A percentile compares a stretch with the other conserved stretches of the same genome.
Conservation (phyloP, 2,888 invertebrate species). For the Brachyptera risi region DNA sequence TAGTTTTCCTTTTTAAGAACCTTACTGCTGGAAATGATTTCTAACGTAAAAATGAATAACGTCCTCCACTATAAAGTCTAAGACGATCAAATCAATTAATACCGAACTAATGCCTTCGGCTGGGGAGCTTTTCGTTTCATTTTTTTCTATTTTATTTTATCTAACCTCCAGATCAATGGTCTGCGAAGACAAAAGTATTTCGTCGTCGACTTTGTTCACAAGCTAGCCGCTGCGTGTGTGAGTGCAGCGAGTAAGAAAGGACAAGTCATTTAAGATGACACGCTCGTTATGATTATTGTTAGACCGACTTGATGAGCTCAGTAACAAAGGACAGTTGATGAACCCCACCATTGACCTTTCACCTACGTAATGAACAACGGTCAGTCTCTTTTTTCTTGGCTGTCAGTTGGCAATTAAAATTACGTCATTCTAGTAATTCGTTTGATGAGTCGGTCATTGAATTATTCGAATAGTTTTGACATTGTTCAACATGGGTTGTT, state of each 20-base stretch:
- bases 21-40: constrained; percentile 12
- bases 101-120: not conserved
- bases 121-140: no score
- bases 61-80: not conserved
- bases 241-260: not conserved
- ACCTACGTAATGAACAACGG: constrained; percentile 16
- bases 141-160: no score
- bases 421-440: constrained; percentile 1
- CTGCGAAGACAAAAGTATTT: no score
- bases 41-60: constrained; percentile 5
- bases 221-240: no score
- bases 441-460: no score
- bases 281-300: constrained; percentile 19
- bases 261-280: constrained; percentile 12
- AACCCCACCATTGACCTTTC: constrained; percentile 1
- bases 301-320: constrained; percentile 7
- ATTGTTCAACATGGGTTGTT: no score
- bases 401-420: constrained; percentile 12
- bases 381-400: not conserved
- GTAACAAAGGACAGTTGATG: constrained; percentile 12
- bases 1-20: constrained; percentile 12
- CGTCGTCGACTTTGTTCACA: no score
- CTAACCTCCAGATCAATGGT: not conserved
- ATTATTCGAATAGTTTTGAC: no score
- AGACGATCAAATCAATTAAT: constrained; percentile 5